Conservation (phyloP, 1,140 invertebrate genomes). For the Aphidius gifuensis region DNA sequence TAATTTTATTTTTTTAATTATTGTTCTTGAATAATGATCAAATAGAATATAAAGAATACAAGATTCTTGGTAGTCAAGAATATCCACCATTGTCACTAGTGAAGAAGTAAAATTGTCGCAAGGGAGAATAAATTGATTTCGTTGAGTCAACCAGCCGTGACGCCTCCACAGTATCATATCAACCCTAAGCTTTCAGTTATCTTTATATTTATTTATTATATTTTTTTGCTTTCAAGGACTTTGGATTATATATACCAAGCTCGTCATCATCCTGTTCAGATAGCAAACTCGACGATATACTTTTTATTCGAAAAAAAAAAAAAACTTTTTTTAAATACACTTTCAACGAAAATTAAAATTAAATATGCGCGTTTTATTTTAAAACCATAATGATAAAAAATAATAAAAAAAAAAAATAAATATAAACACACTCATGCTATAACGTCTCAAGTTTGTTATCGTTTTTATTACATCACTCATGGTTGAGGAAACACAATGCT, state of each 20-base stretch:
- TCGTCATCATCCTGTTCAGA: too few relatives aligned
- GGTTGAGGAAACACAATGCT: neutral
- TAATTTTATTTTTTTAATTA: too few relatives aligned
- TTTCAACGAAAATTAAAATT: slow-evolving; percentile 1
- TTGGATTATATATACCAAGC: too few relatives aligned
- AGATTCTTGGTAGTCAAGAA: too few relatives aligned
- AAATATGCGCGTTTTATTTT: neutral
- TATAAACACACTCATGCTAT: neutral
- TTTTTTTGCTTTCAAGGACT: neutral
- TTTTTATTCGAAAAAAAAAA: too few relatives aligned
- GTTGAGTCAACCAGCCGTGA: slow-evolving; percentile 54
- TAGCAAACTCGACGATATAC: too few relatives aligned
- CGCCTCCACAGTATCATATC: slow-evolving; percentile 53
- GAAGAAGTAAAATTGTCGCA: neutral
- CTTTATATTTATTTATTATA: slow-evolving; percentile 52
- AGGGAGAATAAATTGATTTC: slow-evolving; percentile 56
- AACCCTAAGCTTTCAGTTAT: slow-evolving; percentile 53
- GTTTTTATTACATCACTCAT: slow-evolving; percentile 4
- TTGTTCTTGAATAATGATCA: too few relatives aligned
- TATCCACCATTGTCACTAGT: too few relatives aligned
- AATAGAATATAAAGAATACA: too few relatives aligned
- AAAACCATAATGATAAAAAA: neutral
- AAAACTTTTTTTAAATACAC: neutral
- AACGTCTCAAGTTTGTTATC: neutral
- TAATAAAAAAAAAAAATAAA: neutral